Conservation (phyloP, 1,140 invertebrate genomes). For the Yoshiicerus persimilis region DNA sequence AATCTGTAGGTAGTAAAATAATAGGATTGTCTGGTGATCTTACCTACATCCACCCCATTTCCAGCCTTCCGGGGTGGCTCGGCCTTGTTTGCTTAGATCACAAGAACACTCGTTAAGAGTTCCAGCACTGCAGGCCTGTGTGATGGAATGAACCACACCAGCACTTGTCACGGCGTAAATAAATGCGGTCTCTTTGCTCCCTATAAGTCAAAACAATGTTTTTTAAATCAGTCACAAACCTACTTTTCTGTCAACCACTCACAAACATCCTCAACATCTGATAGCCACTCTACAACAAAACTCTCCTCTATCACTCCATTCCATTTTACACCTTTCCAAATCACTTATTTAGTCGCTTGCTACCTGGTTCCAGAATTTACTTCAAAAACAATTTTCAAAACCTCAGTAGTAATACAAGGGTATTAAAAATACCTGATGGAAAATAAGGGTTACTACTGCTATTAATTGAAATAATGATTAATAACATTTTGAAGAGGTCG, state of each 20-base stretch:
- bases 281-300: too few species aligned
- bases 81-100: conserved; percentile 59
- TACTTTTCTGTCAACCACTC: neutral
- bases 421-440: too few species aligned
- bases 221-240: neutral
- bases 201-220: conserved; percentile 55
- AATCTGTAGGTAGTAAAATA: neutral
- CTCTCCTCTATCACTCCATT: too few species aligned
- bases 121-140: conserved; percentile 65
- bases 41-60: conserved; percentile 69
- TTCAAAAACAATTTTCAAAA: too few species aligned
- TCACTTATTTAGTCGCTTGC: too few species aligned
- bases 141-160: conserved; percentile 67
- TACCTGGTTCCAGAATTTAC: too few species aligned
- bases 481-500: too few species aligned
- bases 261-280: neutral
- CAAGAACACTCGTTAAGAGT: conserved; percentile 69
- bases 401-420: too few species aligned
- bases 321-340: too few species aligned
- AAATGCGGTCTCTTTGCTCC: conserved; percentile 68
- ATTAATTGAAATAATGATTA: too few species aligned
- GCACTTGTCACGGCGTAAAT: conserved; percentile 68
- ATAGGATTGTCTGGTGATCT: neutral
- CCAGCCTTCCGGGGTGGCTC: conserved; percentile 62
- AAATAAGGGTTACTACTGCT: too few species aligned